These are phyloP conservation scores for Dicerorhinus sumatrensis DNA, from an alignment of 2,113 vertebrate species.

Conservation along the genomic window DNA sequence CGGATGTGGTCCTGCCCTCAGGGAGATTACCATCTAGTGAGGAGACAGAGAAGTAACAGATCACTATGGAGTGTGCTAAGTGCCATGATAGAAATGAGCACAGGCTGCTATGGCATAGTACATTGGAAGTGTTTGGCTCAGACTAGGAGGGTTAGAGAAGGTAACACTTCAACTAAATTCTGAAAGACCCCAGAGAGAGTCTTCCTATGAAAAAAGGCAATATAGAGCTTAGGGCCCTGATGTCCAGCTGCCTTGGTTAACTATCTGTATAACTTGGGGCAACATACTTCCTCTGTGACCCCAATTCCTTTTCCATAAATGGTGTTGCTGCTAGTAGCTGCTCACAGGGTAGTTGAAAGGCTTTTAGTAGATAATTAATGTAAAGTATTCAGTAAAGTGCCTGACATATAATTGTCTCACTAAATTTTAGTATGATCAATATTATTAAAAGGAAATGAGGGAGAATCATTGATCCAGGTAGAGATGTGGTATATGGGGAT, in stretches of 20 bases:
- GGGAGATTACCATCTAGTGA: not conserved
- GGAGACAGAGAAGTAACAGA: not conserved
- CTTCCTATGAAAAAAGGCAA: not conserved
- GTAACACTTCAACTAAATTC: not conserved
- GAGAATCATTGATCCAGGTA: not conserved
- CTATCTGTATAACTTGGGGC: not conserved
- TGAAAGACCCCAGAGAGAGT: not conserved
- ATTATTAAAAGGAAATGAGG: not conserved
- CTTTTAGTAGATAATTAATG: not conserved
- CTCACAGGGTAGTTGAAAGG: not conserved
- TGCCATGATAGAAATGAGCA: not conserved
- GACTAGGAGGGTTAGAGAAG: not conserved
- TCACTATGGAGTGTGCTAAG: not conserved
- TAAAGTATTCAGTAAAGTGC: not conserved
- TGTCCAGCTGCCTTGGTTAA: not conserved
- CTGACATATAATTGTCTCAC: not conserved
- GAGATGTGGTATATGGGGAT: not conserved
- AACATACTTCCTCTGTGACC: not conserved
- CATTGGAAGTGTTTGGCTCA: not conserved
- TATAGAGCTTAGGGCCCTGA: not conserved
- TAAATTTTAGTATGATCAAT: not conserved
- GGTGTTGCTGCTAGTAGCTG: not conserved
- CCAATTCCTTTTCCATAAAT: not conserved
- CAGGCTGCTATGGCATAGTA: not conserved
- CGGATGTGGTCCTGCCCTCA: not conserved